Percentiles rank a stretch among this genome's conserved stretches.
Conservation (phyloP, 1,140 invertebrate species). For the Leptoteleia sp. region DNA sequence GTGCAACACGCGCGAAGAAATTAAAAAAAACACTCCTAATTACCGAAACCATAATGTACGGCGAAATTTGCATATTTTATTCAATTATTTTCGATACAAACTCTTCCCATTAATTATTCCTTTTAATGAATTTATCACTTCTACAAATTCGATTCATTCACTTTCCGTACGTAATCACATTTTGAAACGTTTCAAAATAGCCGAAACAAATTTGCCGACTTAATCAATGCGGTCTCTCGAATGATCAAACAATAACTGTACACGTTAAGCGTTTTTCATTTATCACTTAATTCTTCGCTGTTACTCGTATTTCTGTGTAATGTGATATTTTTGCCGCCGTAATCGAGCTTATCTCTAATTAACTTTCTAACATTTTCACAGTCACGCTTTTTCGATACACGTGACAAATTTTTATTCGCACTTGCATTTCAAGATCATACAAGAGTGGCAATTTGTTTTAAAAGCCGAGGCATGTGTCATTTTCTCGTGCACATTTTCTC, state of each 20-base stretch:
- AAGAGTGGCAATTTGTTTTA: constrained; percentile 54
- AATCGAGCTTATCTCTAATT: constrained; percentile 47
- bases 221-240: too few relatives aligned
- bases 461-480: constrained; percentile 35
- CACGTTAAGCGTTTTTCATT: not conserved
- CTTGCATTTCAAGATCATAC: constrained; percentile 34
- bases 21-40: constrained; percentile 56
- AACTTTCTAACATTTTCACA: constrained; percentile 35
- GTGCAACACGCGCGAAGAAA: constrained; percentile 43
- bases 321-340: constrained; percentile 10
- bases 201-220: too few relatives aligned
- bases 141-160: not conserved
- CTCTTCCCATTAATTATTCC: constrained; percentile 12
- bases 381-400: constrained; percentile 42
- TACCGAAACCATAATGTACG: constrained; percentile 36
- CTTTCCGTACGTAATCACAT: too few relatives aligned
- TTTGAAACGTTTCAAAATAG: too few relatives aligned
- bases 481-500: constrained; percentile 35
- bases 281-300: not conserved
- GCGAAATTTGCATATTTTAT: constrained; percentile 29
- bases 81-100: constrained; percentile 6
- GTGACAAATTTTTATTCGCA: constrained; percentile 54
- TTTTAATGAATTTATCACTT: constrained; percentile 19
- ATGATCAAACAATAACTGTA: not conserved
- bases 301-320: constrained; percentile 20